Evolutionary conservation across 1,140 invertebrate genomes (phyloP), one percentile per base, ranked within the genome.

Genomic region (Dreissena rostriformis): DNA sequence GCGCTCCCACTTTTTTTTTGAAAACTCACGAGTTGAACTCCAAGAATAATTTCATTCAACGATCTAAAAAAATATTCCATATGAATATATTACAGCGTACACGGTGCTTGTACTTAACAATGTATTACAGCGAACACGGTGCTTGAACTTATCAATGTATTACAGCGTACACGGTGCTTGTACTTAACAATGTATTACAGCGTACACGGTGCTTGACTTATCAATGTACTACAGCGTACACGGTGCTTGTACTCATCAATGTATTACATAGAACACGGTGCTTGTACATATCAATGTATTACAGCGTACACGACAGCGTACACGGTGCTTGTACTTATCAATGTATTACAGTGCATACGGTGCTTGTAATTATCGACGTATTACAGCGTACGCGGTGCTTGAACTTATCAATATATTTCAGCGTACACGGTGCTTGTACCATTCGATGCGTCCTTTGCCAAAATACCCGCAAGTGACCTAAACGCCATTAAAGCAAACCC

Each of bases 391-490:
- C n/a, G n/a, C n/a, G n/a, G n/a, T n/a, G n/a, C n/a, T n/a, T n/a
- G n/a, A n/a, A n/a, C 24, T n/a, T n/a, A n/a, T n/a, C n/a, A n/a
- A 49, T 29, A 55, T 26, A 22, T 76, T 77, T 55, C 71, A 90
- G 94, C 96, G 0, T 97, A 96, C 92, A 98, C 97, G 0, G 94
- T 98, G 12, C 97, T 97, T 89, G 97, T 97, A 4, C 97, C 97
- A 65, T 96, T 96, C 55, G 96, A 98, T 92, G 94, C 95, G 53
- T 97, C 97, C 79, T 97, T 98, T 92, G 94, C 92, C 93, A 72
- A 95, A 95, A n/a, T 92, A 96, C 71, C 95, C 95, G 86, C 94
- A 94, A 1, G 95, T 95, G 79, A 96, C 86, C 89, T 96, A 14
- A 93, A 95, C 39, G 93, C 94, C 63, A 94, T 95, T 1, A 92